Conservation (phyloP, 2,113 vertebrate species). For the Malurus alboscapulatus region DNA sequence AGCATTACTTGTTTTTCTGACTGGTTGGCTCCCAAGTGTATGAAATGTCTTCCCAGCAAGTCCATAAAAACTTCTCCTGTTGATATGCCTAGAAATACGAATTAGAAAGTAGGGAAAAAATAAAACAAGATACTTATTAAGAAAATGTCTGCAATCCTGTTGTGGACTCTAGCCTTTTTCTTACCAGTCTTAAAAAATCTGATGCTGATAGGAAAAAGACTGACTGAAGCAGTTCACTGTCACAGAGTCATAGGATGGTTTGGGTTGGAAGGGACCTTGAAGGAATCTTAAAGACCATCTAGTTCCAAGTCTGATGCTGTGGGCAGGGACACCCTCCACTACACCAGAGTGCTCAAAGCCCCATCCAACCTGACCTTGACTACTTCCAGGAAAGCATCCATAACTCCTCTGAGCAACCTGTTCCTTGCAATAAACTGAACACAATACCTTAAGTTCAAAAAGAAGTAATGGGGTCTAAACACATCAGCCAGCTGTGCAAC, state of each 20-base stretch:
- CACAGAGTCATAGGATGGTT: not conserved
- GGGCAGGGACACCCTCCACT: not conserved
- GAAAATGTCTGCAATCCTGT: not conserved
- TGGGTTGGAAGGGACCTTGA: not conserved
- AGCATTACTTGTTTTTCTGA: not conserved
- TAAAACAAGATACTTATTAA: not conserved
- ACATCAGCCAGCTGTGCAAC: not conserved
- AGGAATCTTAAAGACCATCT: not conserved
- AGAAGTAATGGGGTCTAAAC: not conserved
- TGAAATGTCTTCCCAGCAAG: not conserved
- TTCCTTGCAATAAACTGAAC: not conserved
- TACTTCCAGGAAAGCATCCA: not conserved
- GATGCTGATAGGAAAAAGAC: not conserved
- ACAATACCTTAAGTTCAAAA: not conserved
- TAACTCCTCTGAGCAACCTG: not conserved
- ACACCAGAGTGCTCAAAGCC: not conserved
- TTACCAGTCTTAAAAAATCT: not conserved
- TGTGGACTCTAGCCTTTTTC: not conserved
- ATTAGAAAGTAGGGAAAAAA: not conserved
- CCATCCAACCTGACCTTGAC: not conserved
- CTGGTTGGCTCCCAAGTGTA: not conserved
- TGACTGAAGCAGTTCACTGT: not conserved
- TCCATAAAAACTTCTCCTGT: not conserved
- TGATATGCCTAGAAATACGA: not conserved
- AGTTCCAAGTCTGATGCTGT: accelerated